Evolutionary conservation across 2,113 vertebrate genomes (phyloP).

Genomic region (Epinephelus cyanopodus): DNA sequence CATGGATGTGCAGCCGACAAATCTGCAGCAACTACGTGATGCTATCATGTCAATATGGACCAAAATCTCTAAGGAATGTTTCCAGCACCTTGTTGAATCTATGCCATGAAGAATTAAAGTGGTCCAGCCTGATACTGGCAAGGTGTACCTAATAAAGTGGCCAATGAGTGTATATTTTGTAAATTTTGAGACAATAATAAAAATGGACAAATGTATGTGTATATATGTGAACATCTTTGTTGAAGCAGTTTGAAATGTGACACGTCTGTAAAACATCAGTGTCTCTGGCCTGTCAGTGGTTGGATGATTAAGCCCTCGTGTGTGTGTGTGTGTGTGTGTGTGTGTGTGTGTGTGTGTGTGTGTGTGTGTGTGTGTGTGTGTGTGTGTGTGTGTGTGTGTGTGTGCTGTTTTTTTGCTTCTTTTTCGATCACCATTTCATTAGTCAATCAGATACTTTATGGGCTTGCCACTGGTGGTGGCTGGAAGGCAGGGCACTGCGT

Average conservation of each 20-base stretch:
- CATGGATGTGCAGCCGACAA: too few relatives aligned
- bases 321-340: background rate
- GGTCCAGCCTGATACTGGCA: too few relatives aligned
- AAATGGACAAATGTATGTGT: background rate
- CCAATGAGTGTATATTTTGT: background rate
- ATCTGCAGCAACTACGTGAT: too few relatives aligned
- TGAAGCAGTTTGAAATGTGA: constrained; percentile 30
- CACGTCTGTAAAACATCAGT: constrained; percentile 9
- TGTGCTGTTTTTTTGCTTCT: background rate
- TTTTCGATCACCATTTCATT: constrained; percentile 42
- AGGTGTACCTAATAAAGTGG: too few relatives aligned
- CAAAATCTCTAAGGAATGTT: too few relatives aligned
- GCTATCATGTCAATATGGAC: too few relatives aligned
- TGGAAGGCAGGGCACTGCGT: background rate
- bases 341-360: too few relatives aligned
- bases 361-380: background rate
- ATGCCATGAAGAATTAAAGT: too few relatives aligned
- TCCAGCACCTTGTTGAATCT: too few relatives aligned
- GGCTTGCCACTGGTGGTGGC: constrained; percentile 6
- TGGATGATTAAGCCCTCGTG: background rate
- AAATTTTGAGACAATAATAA: background rate
- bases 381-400: too few relatives aligned
- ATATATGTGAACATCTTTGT: background rate
- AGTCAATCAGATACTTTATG: constrained; percentile 42
- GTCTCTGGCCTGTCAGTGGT: background rate